These are phyloP conservation scores for Myotis lucifugus DNA, from an alignment of 2,113 vertebrate species.

Conservation along the genomic window DNA sequence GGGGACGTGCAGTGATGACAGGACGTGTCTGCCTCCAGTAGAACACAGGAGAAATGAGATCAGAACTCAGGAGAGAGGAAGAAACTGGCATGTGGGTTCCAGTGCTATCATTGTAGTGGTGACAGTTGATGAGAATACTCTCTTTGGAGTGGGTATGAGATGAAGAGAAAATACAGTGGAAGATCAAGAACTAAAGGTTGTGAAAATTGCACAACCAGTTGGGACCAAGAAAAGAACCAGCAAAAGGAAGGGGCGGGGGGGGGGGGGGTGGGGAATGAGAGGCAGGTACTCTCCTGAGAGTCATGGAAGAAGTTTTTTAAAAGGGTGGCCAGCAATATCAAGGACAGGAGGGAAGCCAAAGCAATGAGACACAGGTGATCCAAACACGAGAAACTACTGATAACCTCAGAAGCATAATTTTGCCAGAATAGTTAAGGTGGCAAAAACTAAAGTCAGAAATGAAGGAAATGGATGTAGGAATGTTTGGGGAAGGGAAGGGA, in stretches of 20 bases:
- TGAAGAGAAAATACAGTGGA: background rate
- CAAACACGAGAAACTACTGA: background rate
- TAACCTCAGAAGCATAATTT: background rate
- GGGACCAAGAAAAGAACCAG: background rate
- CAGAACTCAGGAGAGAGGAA: background rate
- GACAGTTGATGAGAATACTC: background rate
- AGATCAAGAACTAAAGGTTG: background rate
- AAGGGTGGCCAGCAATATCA: background rate
- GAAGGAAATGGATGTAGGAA: background rate
- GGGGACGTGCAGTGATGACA: too few species aligned
- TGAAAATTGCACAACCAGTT: background rate
- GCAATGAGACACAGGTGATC: background rate
- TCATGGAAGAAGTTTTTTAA: background rate
- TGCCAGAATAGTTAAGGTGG: background rate
- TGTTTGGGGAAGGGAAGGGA: background rate
- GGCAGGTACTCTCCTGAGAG: background rate
- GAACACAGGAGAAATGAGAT: background rate
- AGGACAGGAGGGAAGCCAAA: background rate
- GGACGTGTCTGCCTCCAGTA: background rate
- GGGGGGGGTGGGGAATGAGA: background rate
- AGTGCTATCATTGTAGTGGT: background rate
- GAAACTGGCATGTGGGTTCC: background rate
- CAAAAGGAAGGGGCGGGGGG: background rate
- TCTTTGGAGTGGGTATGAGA: background rate
- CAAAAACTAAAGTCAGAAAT: background rate